Evolutionary conservation across 2,888 invertebrate species (phyloP).

Genomic region (Aethes cnicana): DNA sequence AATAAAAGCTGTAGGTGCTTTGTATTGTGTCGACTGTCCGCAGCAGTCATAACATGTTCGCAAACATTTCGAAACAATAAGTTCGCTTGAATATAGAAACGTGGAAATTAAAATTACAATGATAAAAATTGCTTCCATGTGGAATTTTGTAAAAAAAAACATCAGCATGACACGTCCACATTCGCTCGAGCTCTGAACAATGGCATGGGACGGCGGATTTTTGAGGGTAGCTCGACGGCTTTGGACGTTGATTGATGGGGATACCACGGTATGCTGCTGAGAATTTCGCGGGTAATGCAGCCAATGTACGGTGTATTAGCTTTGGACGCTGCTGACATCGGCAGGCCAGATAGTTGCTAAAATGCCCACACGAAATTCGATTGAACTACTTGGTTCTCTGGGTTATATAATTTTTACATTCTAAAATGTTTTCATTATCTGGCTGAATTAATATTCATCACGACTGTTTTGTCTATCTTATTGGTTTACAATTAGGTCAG

Average conservation of each 20-base stretch:
- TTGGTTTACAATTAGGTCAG: no score
- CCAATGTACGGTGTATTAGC: slow-evolving; percentile 52
- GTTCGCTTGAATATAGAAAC: slow-evolving; percentile 2
- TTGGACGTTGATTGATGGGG: slow-evolving; percentile 63
- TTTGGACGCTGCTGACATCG: slow-evolving; percentile 42
- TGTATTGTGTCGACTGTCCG: no score
- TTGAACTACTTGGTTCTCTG: no score
- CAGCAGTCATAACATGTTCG: neutral
- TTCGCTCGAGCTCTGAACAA: slow-evolving; percentile 45
- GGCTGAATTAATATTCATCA: no score
- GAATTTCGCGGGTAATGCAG: slow-evolving; percentile 43
- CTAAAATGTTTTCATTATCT: no score
- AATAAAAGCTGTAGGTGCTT: no score
- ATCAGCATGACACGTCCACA: slow-evolving; percentile 35
- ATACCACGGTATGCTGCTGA: slow-evolving; percentile 36
- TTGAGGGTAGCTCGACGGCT: slow-evolving; percentile 63
- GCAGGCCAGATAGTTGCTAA: no score
- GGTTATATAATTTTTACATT: no score
- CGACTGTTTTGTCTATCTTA: no score
- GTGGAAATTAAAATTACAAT: slow-evolving; percentile 26
- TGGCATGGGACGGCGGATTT: slow-evolving; percentile 57
- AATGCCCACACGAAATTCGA: no score
- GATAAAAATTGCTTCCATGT: slow-evolving; percentile 16
- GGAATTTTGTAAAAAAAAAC: slow-evolving; percentile 34
- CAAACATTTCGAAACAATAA: slow-evolving; percentile 11